Evolutionary conservation across 2,888 invertebrate species (phyloP), one percentile per base, ranked within the genome.

Genomic region (Hypomecis punctinalis): DNA sequence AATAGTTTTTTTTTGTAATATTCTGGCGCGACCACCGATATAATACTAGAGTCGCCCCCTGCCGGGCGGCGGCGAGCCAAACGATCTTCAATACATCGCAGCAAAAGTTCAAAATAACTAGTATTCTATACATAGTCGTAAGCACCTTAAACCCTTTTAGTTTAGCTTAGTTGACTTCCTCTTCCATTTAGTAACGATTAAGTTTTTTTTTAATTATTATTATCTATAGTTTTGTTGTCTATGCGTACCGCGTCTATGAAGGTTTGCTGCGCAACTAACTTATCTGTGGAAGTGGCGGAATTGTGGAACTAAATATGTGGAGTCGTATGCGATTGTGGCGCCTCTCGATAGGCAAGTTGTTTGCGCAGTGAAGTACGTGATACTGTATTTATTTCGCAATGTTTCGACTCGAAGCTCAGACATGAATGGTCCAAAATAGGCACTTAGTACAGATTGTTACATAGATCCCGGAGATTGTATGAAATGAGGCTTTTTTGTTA

Each of bases 151-250:
- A 46, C 76, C 78, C 77, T 79, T 84, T 85, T 84, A 84, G 79
- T 83, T 85, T 90, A 90, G 85, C 77, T 91, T 88, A 91, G 87
- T 89, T 90, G 86, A 86, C 83, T 84, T 85, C 82, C 81, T 91
- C 92, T 93, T 92, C 92, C 92, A 92, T 86, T 87, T 86, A 90
- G 80, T 84, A 82, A 81, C 82, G 81, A 81, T 86, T 91, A 89
- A 89, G 90, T 91, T 89, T 88, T 83, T n/a, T 85, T 84, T 82
- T 82, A 75, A 83, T 84, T 81, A 85, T 82, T 83, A 83, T 81
- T 82, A 81, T 79, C 80, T 81, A 79, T 81, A 80, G 77, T 84
- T 65, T 86, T 85, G 88, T 87, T 87, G 85, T 87, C 80, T 77
- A 79, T 82, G 79, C 86, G 83, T 82, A 80, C 75, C 77, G 68